A percentile compares a stretch with the other conserved stretches of the same genome.
Conservation (phyloP, 1,140 invertebrate genomes). For the Hetaerina americana region DNA sequence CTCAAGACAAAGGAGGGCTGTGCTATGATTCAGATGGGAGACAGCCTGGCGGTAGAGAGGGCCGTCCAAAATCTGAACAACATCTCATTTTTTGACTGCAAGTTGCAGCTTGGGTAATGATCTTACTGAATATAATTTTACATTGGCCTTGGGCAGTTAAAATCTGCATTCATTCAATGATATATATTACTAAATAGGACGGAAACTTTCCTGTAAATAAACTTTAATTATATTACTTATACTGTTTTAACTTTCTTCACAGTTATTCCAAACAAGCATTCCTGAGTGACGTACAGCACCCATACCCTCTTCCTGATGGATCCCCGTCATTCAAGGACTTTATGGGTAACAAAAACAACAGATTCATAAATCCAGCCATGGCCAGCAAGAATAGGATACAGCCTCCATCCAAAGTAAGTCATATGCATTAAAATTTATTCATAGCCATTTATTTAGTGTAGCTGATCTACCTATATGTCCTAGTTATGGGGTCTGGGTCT, state of each 20-base stretch:
- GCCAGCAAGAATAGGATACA: conserved; percentile 84
- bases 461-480: no score
- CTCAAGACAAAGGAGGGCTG: conserved; percentile 97
- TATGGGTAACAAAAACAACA: conserved; percentile 91
- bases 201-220: no score
- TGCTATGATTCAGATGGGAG: conserved; percentile 99
- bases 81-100: conserved; percentile 59
- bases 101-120: conserved; percentile 45
- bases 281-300: conserved; percentile 91
- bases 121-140: no score
- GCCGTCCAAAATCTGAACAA: conserved; percentile 92
- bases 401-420: conserved; percentile 64
- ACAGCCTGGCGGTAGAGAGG: conserved; percentile 83
- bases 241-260: conserved; percentile 19
- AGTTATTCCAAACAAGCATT: conserved; percentile 92
- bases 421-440: no score
- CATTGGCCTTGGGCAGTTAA: no score
- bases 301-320: conserved; percentile 88
- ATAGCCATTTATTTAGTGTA: no score
- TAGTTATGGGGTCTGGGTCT: background rate
- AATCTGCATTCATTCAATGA: no score
- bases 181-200: no score
- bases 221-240: no score
- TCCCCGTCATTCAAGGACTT: conserved; percentile 95
- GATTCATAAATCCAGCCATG: conserved; percentile 74